phyloP scores from a whole-genome alignment of 2,888 invertebrate species.

The Petrophora chlorosata region DNA sequence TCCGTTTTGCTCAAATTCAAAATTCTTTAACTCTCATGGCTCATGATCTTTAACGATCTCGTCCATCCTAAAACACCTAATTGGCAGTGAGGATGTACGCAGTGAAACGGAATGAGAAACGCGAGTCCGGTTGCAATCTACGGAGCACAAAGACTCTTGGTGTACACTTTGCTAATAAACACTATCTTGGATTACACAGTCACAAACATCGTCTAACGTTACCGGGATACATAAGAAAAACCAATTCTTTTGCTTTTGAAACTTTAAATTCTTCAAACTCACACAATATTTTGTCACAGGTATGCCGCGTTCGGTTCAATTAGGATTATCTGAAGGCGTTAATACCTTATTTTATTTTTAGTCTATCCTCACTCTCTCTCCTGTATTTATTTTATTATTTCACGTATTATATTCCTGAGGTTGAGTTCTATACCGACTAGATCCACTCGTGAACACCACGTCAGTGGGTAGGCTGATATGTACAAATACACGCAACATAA shows the following conservation, averaged over 20 bases:
- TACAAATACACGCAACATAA: conserved; percentile 82
- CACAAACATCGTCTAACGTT: conserved; percentile 72
- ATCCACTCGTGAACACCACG: conserved; percentile 47
- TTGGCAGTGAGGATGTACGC: conserved; percentile 23
- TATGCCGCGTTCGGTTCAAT: conserved; percentile 14
- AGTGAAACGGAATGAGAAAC: conserved; percentile 59
- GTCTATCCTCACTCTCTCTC: conserved; percentile 76
- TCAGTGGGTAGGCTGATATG: conserved; percentile 72
- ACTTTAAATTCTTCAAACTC: conserved; percentile 30
- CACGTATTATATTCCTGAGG: conserved; percentile 21
- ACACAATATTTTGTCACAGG: conserved; percentile 40
- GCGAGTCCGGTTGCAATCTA: conserved; percentile 84
- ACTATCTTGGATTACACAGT: conserved; percentile 84
- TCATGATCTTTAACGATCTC: not conserved
- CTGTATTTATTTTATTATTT: conserved; percentile 67
- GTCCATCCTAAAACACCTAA: conserved; percentile 14
- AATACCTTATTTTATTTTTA: conserved; percentile 67
- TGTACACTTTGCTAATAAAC: conserved; percentile 78
- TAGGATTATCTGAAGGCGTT: conserved; percentile 28
- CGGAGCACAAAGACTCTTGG: conserved; percentile 84
- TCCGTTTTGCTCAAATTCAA: conserved; percentile 53
- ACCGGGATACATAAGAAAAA: conserved; percentile 23
- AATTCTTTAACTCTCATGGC: conserved; percentile 27
- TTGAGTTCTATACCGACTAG: conserved; percentile 28
- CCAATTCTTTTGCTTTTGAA: conserved; percentile 27